phyloP scores from a whole-genome alignment of 2,113 vertebrate genomes.

The Elachura formosa region DNA sequence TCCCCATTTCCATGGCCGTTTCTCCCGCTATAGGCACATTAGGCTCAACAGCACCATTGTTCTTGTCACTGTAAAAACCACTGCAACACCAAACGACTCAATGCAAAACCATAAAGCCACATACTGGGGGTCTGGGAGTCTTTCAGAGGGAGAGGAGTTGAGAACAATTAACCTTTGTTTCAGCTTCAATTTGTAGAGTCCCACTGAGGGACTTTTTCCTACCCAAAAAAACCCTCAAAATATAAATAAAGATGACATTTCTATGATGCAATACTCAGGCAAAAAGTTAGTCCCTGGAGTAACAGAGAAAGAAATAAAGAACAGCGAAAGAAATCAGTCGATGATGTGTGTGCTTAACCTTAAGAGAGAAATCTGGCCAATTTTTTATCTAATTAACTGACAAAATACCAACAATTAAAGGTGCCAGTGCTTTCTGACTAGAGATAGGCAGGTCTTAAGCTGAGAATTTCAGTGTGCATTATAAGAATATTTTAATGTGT shows the following conservation, averaged over 20 bases:
- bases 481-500: not conserved
- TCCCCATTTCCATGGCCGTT: not conserved
- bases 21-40: not conserved
- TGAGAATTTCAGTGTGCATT: not conserved
- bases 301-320: not conserved
- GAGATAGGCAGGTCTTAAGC: not conserved
- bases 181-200: not conserved
- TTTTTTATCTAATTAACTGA: not conserved
- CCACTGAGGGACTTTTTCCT: rapidly evolving
- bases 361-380: not conserved
- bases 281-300: not conserved
- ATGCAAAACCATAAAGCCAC: not conserved
- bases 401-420: not conserved
- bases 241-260: not conserved
- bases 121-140: not conserved
- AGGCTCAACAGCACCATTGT: not conserved
- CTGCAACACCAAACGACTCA: not conserved
- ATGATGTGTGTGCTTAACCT: not conserved
- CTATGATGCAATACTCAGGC: not conserved
- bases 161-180: not conserved
- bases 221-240: not conserved
- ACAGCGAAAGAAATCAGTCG: not conserved
- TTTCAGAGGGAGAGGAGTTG: not conserved
- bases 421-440: not conserved
- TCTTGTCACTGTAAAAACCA: not conserved